phyloP scores from a whole-genome alignment of 1,140 invertebrate genomes.

The Danaus melanippus region DNA sequence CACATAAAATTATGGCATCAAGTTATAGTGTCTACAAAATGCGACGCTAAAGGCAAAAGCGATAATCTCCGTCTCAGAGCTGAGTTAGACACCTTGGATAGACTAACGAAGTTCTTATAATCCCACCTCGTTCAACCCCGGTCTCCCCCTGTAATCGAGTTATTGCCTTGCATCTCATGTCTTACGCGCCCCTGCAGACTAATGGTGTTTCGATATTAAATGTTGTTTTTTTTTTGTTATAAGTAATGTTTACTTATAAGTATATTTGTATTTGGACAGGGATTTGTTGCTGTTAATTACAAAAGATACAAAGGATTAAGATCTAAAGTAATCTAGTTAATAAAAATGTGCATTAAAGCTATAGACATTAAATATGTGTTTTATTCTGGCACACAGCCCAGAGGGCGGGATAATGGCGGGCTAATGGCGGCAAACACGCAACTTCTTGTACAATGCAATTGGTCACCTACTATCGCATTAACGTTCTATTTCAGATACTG shows the following conservation, averaged over 20 bases:
- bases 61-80: conserved; percentile 60
- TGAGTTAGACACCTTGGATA: conserved; percentile 62
- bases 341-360: no score
- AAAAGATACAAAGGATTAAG: no score
- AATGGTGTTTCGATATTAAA: conserved; percentile 19
- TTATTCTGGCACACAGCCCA: conserved; percentile 29
- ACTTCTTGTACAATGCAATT: conserved; percentile 49
- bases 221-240: not conserved
- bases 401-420: conserved; percentile 34
- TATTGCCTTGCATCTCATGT: conserved; percentile 58
- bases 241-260: no score
- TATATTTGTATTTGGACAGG: no score
- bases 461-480: conserved; percentile 15
- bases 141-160: conserved; percentile 50
- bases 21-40: conserved; percentile 46
- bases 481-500: no score
- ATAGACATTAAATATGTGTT: conserved; percentile 24
- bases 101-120: conserved; percentile 68
- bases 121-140: conserved; percentile 36
- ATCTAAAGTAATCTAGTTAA: no score
- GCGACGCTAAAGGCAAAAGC: conserved; percentile 54
- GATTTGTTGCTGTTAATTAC: no score
- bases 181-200: conserved; percentile 41
- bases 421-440: conserved; percentile 48
- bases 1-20: conserved; percentile 25